Base-by-base conservation (phyloP, 2,797 vertebrate species). In the Pogoniulus pusillus region DNA sequence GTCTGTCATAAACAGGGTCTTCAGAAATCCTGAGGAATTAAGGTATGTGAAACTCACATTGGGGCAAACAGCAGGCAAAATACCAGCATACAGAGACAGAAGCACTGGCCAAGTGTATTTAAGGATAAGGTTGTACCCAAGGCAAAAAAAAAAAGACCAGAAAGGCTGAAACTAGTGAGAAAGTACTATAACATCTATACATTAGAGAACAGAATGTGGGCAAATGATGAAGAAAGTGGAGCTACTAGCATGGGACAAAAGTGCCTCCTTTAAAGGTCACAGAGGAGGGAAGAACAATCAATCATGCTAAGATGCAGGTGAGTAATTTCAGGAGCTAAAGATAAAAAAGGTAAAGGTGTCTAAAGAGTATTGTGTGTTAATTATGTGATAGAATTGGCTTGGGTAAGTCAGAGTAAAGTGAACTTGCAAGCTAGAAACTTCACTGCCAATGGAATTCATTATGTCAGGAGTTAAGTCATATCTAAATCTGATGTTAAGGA, bases 271-370 rank as follows among this genome's bases (percentile, higher is more conserved):
- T 79, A 80, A 87, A 93, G 62, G 58, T 82, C 62, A 80, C 23
- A 53, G 51, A 89, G 24, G 51, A 87, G n/a, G 45, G 59, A 85
- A 68, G 41, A 75, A 24, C 63, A 89, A 96, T 91, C 78, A 86
- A 23, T 93, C 65, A 69, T 24, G 15, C 34, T 69, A 59, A 79
- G 47, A 93, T 8, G 77, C 6, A 62, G 34, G 45, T 80, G 37
- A 93, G 18, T 37, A 85, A 89, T 82, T 88, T 77, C 65, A 77
- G 30, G 53, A 89, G 14, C 14, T 55, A 72, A 65, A 93, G 93
- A 91, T 85, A 94, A 88, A 84, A 91, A 86, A 55, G 54, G 26
- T 58, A 73, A 84, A 93, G 81, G 74, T 91, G 83, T 82, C 69
- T 82, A 82, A 87, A 77, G 11, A 90, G 62, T n/a, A 71, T 7